Evolutionary conservation across 2,113 vertebrate genomes (phyloP), one percentile per base, ranked within the genome.

Genomic region (Otus sunia): DNA sequence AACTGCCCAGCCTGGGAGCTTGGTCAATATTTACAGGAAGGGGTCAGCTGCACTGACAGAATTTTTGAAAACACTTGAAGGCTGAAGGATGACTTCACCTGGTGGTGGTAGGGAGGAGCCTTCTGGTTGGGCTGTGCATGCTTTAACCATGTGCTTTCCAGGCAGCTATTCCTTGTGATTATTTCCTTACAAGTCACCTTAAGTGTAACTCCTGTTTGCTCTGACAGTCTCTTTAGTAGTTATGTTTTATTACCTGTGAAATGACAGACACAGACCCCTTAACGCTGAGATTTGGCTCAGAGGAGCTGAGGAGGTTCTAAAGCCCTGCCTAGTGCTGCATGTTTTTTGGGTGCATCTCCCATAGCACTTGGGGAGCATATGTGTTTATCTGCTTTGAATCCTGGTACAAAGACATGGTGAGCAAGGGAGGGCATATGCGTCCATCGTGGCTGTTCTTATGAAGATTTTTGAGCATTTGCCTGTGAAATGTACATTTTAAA

Each of bases 311-410:
- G 12, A 86, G 12, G 22, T 26, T 11, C 72, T 76, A 25, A 76
- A 68, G 30, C 21, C 27, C 25, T 66, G 73, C 66, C 50, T 47
- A 9, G 29, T 11, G 50, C n/a, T 50, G 34, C 2, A 0, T 10
- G 9, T 41, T 59, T 10, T 15, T 36, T 12, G 13, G 12, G 30
- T 58, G 12, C 39, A 30, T 60, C 36, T 75, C 67, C 34, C 37
- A 23, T 8, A 25, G 50, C 6, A 5, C 27, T n/a, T 64, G 41
- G 26, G 64, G 18, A 63, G 8, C 1, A 1, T 6, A 6, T 4
- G 10, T 32, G 17, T 56, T 77, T 41, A 36, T 50, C 11, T 1
- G 8, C 25, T 53, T 60, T 15, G 74, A 30, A 36, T 10, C 55
- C 72, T 74, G 45, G 11, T 47, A 39, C 13, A 37, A 73, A 60